These are phyloP conservation scores for Eurois occulta DNA, from an alignment of 2,888 invertebrate species.

Conservation along the genomic window DNA sequence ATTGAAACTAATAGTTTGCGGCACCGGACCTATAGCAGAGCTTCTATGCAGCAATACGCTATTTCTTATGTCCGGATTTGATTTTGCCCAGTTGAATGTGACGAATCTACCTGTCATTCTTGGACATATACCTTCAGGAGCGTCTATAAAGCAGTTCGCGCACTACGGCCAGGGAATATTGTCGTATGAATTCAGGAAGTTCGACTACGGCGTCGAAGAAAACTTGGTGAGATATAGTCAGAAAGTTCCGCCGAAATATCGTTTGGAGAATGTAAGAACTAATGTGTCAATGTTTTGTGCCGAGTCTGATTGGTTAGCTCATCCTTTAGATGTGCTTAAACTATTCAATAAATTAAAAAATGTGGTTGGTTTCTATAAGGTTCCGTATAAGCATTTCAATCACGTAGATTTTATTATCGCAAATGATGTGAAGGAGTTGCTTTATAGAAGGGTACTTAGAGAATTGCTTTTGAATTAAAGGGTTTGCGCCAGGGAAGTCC, in stretches of 20 bases:
- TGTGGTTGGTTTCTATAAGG: slow-evolving; percentile 88
- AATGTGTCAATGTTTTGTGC: slow-evolving; percentile 82
- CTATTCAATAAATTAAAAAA: slow-evolving; percentile 88
- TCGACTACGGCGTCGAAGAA: slow-evolving; percentile 76
- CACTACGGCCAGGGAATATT: slow-evolving; percentile 89
- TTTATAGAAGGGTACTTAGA: slow-evolving; percentile 71
- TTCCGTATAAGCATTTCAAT: slow-evolving; percentile 87
- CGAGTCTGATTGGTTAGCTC: slow-evolving; percentile 92
- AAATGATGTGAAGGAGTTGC: slow-evolving; percentile 77
- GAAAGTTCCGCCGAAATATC: slow-evolving; percentile 77
- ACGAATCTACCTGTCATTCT: slow-evolving; percentile 90
- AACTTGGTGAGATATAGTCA: slow-evolving; percentile 78
- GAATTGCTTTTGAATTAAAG: slow-evolving; percentile 46
- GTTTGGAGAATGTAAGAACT: slow-evolving; percentile 72
- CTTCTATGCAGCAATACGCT: slow-evolving; percentile 90
- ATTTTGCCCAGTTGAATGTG: slow-evolving; percentile 90
- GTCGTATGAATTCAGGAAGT: slow-evolving; percentile 77
- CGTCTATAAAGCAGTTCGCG: slow-evolving; percentile 87
- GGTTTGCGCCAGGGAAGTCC: too few relatives aligned
- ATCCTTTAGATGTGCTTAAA: slow-evolving; percentile 89
- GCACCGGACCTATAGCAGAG: slow-evolving; percentile 81
- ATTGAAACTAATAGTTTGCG: slow-evolving; percentile 86
- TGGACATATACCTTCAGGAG: slow-evolving; percentile 89
- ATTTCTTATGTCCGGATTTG: slow-evolving; percentile 91
- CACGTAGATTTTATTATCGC: slow-evolving; percentile 83